These are phyloP conservation scores for Aphis gossypii DNA, from an alignment of 1,140 invertebrate genomes.

Conservation along the genomic window DNA sequence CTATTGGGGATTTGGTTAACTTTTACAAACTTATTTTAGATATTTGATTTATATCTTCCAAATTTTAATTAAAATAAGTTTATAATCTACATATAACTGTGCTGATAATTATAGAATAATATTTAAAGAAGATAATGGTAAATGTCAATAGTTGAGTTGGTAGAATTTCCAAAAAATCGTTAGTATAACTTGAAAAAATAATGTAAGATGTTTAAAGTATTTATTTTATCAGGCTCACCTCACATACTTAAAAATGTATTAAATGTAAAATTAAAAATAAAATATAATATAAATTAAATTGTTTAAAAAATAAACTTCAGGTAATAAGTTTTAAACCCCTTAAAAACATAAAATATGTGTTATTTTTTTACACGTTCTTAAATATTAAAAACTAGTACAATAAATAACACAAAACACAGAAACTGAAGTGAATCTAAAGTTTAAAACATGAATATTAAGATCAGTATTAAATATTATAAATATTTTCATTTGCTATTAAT, in stretches of 20 bases:
- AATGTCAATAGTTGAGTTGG: neutral
- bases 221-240: conserved; percentile 37
- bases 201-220: conserved; percentile 6
- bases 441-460: conserved; percentile 44
- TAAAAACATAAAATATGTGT: conserved; percentile 48
- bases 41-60: no score
- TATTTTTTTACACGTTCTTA: conserved; percentile 47
- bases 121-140: neutral
- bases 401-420: conserved; percentile 53
- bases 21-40: no score
- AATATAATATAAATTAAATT: conserved; percentile 18
- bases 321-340: conserved; percentile 20
- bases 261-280: conserved; percentile 13
- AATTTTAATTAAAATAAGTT: no score
- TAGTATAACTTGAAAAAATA: neutral
- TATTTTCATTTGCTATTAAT: neutral
- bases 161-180: neutral
- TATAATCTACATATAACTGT: no score
- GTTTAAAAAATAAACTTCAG: conserved; percentile 17
- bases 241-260: conserved; percentile 40
- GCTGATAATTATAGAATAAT: no score
- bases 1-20: no score
- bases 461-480: conserved; percentile 39
- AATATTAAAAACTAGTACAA: conserved; percentile 49
- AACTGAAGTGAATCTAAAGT: conserved; percentile 36